Base-by-base conservation (phyloP, 30 jellyfish, hydroid and myxozoan genomes). In the Clytia hemisphaerica region DNA sequence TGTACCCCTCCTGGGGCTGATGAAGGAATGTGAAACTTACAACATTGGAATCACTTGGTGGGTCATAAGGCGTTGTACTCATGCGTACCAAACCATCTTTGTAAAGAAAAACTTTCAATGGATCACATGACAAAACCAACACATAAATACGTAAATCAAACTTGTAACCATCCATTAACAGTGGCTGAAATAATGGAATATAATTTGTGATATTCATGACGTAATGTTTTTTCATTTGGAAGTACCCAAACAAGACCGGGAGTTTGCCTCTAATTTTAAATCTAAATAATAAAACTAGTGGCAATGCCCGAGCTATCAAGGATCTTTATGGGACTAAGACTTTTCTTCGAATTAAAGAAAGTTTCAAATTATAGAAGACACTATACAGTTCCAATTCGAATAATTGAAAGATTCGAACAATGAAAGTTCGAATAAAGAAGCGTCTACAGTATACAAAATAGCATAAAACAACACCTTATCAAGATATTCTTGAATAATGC, bases 41-140 rank as follows among this genome's bases (percentile, higher is more conserved):
- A 42, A 83, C 45, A 30, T 83, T 83, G 19, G 91, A 62, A 37
- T 83, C 95, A 6, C 84, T 45, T 32, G 95, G 95, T 0, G 72
- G 51, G 2, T 75, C 42, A 53, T 83, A 83, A 38, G 80, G 80
- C 22, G 38, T 83, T 2, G 95, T 83, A 21, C 95, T 37, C 95
- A 83, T 83, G 2, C 95, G 79, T 28, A 83, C 95, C 91, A 83
- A 49, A n/a, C 95, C 95, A 75, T 83, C 91, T 26, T 83, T 71
- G 61, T 73, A 83, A 0, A 83, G 47, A 58, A 83, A 83, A 0
- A 83, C 21, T 65, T 67, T 74, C 12, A 83, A 48, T 7, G 95
- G 95, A 58, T 83, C 95, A 67, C 90, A 73, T 26, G 90, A 73
- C 76, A 76, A 67, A 21, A 83, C 91, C 64, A 83, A 60, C 24